Evolutionary conservation across 2,797 vertebrate species (phyloP).

Genomic region (Sphenopsis melanotis): DNA sequence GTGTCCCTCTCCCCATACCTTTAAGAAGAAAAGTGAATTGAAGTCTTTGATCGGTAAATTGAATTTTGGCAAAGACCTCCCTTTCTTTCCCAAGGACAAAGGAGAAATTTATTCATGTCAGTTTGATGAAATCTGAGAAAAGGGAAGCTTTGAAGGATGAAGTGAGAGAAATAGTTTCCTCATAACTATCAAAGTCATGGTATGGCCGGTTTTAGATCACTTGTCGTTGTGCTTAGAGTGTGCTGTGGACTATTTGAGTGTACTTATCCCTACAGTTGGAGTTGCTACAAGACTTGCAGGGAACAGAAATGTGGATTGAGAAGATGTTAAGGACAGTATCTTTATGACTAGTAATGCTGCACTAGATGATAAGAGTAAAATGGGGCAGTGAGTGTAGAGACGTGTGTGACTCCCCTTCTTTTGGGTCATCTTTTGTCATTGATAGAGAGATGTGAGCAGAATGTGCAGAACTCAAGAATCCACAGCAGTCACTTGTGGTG

Average conservation of each 20-base stretch:
- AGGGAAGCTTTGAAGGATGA: neutral
- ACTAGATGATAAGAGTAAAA: neutral
- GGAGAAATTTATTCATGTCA: neutral
- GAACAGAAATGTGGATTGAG: neutral
- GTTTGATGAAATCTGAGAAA: neutral
- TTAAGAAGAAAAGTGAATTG: neutral
- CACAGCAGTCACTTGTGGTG: neutral
- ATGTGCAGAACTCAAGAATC: neutral
- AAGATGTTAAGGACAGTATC: neutral
- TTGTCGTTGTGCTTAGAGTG: neutral
- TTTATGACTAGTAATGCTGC: neutral
- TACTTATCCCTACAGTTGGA: neutral
- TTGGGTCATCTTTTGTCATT: neutral
- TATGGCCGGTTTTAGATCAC: neutral
- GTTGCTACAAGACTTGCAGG: neutral
- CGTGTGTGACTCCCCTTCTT: neutral
- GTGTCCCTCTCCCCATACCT: neutral
- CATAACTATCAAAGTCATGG: neutral
- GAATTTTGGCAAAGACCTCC: neutral
- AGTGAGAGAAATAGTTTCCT: neutral
- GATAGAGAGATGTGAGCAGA: neutral
- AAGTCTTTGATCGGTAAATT: neutral
- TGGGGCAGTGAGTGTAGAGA: neutral
- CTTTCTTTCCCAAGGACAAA: neutral
- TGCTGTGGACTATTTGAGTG: neutral